These are phyloP conservation scores for Mastigias papua DNA, from an alignment of 30 jellyfish, hydroid and myxozoan species.

Conservation along the genomic window DNA sequence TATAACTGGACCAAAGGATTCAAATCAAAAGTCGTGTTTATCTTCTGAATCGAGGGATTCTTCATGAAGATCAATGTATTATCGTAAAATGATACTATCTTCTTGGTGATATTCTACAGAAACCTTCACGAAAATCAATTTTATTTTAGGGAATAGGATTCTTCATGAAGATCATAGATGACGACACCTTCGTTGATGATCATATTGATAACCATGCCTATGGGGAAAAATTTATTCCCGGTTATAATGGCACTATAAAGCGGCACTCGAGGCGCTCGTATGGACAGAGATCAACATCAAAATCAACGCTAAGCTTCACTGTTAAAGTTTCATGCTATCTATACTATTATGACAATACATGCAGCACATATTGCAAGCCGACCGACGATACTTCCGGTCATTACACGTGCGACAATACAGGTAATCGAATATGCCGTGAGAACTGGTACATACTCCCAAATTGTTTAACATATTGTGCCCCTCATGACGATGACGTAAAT, in stretches of 20 bases:
- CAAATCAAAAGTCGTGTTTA: too few relatives aligned
- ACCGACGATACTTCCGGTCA: constrained; percentile 32
- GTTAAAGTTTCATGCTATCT: constrained; percentile 30
- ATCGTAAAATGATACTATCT: neutral
- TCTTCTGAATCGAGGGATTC: too few relatives aligned
- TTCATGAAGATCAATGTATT: neutral
- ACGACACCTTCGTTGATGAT: neutral
- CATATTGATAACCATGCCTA: constrained; percentile 24
- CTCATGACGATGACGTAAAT: constrained; percentile 50
- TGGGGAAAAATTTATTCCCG: constrained; percentile 36
- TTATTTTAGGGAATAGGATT: constrained; percentile 43
- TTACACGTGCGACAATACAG: constrained; percentile 50
- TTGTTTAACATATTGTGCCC: constrained; percentile 40
- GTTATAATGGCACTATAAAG: neutral
- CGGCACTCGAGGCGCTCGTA: neutral
- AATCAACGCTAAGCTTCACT: constrained; percentile 26
- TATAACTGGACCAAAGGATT: too few relatives aligned
- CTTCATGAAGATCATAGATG: constrained; percentile 40
- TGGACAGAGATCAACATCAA: constrained; percentile 4
- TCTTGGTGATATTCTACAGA: neutral
- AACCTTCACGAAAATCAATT: neutral
- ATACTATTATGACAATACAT: constrained; percentile 3
- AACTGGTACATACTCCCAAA: constrained; percentile 48
- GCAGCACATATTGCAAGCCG: constrained; percentile 35
- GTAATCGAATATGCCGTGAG: constrained; percentile 44